Evolutionary conservation across 2,888 invertebrate genomes (phyloP), one percentile per base, ranked within the genome.

Genomic region (Cartodere bifasciata): DNA sequence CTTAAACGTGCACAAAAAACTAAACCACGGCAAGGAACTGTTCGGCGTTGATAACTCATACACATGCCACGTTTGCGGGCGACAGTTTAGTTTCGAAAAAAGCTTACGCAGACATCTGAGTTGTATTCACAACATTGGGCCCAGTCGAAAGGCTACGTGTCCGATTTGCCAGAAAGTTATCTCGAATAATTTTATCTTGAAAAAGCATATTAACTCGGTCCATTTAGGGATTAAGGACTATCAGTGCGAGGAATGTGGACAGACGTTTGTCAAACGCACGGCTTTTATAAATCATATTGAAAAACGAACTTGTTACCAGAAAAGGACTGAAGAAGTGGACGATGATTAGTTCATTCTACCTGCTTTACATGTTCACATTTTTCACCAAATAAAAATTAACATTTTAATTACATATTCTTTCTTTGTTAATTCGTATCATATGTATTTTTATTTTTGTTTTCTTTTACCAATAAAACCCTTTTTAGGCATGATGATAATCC

Each of bases 1-100:
- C 29, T 34, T 53, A 13, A 39, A 46, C 3, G 41, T 43, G 3
- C 55, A 55, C 31, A 40, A 45, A 6, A 44, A 48, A 15, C 42
- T 52, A 17, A 55, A 55, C 34, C 55, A 55, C 35, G 46, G 46
- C 29, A 50, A 50, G 30, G 50, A 52, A 25, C 29, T 54, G 6
- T 47, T 41, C 13, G 56, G 54, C 1, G 39, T 43, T 4, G 48
- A 50, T 7, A 44, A 49, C 17, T 31, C 39, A 1, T 50, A 44
- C 35, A 39, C 44, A 13, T 56, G 56, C 32, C 41, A 47, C 3
- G 33, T 52, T 4, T 55, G 56, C 34, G 41, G 43, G 1, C 42
- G 48, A 29, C 40, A 43, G 4, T 54, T 55, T 29, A 49, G 45
- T 4, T 56, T 54, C 27, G 45, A 48, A 30, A 52, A 49, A 28